These are phyloP conservation scores for Diplodus sargus DNA, from an alignment of 2,797 vertebrate genomes.

Conservation along the genomic window DNA sequence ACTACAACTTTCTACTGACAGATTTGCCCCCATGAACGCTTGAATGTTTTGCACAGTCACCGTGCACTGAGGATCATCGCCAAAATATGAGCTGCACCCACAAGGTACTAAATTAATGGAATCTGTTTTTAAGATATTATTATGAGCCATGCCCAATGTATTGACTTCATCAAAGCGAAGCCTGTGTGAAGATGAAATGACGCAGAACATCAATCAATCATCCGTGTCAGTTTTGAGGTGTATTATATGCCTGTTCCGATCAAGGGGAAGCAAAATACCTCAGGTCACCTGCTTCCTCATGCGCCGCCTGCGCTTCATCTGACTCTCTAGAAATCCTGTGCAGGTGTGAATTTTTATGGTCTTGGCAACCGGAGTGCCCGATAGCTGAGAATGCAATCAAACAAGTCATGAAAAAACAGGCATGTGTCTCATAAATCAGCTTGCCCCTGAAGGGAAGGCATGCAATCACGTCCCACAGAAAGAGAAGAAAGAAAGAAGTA, in stretches of 20 bases:
- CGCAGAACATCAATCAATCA: conserved; percentile 59
- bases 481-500: conserved; percentile 60
- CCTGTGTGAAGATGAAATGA: conserved; percentile 22
- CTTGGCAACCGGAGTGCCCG: conserved; percentile 72
- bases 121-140: too few species aligned
- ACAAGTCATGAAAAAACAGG: conserved; percentile 85
- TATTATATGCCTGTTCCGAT: conserved; percentile 45
- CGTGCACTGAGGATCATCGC: conserved; percentile 14
- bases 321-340: conserved; percentile 62
- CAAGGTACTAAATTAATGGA: too few species aligned
- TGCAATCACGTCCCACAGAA: conserved; percentile 56
- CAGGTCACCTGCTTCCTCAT: conserved; percentile 69
- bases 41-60: neutral
- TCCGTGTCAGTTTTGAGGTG: conserved; percentile 21
- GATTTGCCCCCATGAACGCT: neutral
- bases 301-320: conserved; percentile 48
- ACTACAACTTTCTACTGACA: neutral
- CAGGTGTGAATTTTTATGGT: conserved; percentile 82
- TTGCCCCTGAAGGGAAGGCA: conserved; percentile 67
- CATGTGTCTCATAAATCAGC: conserved; percentile 82
- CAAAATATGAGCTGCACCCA: conserved; percentile 32
- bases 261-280: conserved; percentile 60
- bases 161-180: conserved; percentile 27
- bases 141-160: conserved; percentile 1
- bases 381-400: conserved; percentile 84